Percentiles rank a stretch among this genome's conserved stretches.
Evolutionary conservation across 2,888 invertebrate species (phyloP).

Genomic region (Lycia hirtaria): DNA sequence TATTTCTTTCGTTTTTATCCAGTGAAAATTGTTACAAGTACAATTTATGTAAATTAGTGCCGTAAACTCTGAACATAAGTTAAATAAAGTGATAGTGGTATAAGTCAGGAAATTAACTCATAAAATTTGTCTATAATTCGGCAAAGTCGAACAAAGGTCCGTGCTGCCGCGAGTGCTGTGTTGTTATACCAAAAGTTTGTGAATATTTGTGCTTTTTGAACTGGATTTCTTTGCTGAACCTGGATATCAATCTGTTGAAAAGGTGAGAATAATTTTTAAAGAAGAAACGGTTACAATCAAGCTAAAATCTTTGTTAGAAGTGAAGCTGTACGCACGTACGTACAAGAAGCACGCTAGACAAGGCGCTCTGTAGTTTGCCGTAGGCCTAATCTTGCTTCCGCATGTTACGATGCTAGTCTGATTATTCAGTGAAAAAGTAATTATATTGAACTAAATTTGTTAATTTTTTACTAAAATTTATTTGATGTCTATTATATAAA

Average conservation of each 20-base stretch:
- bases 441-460: neutral
- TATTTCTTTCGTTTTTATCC: neutral
- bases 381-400: constrained; percentile 31
- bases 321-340: neutral
- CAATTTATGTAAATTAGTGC: neutral
- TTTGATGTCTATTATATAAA: neutral
- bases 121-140: neutral
- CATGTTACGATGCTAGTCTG: neutral
- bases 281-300: constrained; percentile 24
- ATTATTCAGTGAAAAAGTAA: neutral
- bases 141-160: neutral
- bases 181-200: constrained; percentile 55
- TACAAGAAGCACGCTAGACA: constrained; percentile 1
- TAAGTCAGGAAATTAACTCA: neutral
- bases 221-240: constrained; percentile 71
- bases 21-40: neutral
- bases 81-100: constrained; percentile 1
- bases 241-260: constrained; percentile 64
- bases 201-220: constrained; percentile 53
- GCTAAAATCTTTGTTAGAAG: constrained; percentile 43
- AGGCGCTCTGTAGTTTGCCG: constrained; percentile 42
- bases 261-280: constrained; percentile 60
- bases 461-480: neutral
- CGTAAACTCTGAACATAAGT: neutral
- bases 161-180: constrained; percentile 41